These are phyloP conservation scores for Petrolisthes manimaculis DNA, from an alignment of 2,888 invertebrate species.

Conservation along the genomic window DNA sequence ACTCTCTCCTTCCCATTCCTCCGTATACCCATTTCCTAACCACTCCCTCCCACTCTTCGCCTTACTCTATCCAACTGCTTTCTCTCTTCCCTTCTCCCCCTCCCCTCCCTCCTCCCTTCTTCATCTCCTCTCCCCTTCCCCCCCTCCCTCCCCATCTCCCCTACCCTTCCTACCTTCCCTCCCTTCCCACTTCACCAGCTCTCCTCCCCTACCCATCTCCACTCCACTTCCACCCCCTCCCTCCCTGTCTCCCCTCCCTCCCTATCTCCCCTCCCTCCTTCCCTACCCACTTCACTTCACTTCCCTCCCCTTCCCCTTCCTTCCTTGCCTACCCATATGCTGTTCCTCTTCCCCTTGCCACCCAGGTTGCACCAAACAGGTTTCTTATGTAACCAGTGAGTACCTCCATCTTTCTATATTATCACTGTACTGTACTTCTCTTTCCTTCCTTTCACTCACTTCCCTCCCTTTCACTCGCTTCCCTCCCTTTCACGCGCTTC, in stretches of 20 bases:
- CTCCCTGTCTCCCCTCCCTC: background rate
- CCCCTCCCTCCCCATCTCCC: background rate
- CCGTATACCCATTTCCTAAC: background rate
- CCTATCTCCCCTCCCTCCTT: background rate
- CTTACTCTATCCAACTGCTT: background rate
- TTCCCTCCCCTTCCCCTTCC: background rate
- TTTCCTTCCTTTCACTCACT: background rate
- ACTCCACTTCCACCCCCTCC: background rate
- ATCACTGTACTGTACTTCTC: background rate
- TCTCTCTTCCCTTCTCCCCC: background rate
- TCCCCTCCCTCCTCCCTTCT: background rate
- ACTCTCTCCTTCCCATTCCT: background rate
- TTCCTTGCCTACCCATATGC: background rate
- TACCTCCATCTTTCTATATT: background rate
- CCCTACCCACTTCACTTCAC: background rate
- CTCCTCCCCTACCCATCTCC: background rate
- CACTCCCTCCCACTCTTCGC: background rate
- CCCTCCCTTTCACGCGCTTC: background rate
- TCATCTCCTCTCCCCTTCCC: background rate
- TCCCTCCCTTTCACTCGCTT: background rate
- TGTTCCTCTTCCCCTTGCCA: background rate
- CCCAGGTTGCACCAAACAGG: background rate
- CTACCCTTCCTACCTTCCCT: background rate
- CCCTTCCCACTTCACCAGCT: too few relatives aligned
- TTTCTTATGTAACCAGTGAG: background rate